phyloP scores from a whole-genome alignment of 2,113 vertebrate genomes.

The Erythrocercus mccallii region DNA sequence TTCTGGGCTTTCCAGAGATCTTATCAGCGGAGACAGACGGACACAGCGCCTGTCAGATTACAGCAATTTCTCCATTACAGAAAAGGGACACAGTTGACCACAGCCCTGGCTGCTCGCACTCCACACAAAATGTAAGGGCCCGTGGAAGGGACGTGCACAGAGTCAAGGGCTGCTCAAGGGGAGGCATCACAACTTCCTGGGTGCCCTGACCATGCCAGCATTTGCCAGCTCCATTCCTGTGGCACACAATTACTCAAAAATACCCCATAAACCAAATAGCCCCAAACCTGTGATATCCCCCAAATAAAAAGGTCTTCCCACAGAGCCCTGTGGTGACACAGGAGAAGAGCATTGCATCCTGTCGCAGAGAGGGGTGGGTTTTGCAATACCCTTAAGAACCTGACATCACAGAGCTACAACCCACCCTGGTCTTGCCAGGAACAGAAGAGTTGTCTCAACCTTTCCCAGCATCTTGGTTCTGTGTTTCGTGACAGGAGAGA shows the following conservation, averaged over 20 bases:
- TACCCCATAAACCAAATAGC: not conserved
- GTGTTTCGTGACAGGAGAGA: not conserved
- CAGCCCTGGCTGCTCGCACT: not conserved
- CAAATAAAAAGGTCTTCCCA: not conserved
- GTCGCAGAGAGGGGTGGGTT: not conserved
- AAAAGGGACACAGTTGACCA: not conserved
- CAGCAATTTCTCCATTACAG: not conserved
- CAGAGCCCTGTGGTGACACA: not conserved
- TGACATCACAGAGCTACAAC: not conserved
- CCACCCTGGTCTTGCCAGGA: not conserved
- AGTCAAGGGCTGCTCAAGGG: not conserved
- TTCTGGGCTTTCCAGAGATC: not conserved
- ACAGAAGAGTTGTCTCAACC: not conserved
- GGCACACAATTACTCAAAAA: not conserved
- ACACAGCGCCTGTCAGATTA: not conserved
- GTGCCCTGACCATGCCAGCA: not conserved
- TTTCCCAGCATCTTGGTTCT: not conserved
- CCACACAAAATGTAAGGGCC: not conserved
- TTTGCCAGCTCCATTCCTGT: not conserved
- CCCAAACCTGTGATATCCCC: not conserved
- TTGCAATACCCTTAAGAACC: not conserved
- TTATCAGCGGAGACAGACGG: not conserved
- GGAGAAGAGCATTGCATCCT: not conserved
- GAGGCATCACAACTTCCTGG: not conserved
- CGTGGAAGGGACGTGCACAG: rapidly evolving